Evolutionary conservation across 1,140 invertebrate genomes (phyloP).

Genomic region (Pseudachorutes palmiensis): DNA sequence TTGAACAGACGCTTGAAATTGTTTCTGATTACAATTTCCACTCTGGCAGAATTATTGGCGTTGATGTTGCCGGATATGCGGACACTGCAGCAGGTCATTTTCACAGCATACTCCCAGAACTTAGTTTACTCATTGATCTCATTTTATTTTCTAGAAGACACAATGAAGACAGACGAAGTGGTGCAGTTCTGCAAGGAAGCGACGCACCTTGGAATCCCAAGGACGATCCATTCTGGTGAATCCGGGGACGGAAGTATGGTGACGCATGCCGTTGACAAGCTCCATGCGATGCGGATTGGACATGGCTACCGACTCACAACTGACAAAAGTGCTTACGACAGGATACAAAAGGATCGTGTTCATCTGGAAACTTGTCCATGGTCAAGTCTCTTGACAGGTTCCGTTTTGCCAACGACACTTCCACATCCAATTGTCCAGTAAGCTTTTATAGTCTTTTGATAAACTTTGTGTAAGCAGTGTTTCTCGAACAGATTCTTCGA

Average conservation of each 20-base stretch:
- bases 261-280: slow-evolving; percentile 46
- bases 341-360: slow-evolving; percentile 41
- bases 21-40: slow-evolving; percentile 47
- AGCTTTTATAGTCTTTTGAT: slow-evolving; percentile 11
- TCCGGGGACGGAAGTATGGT: slow-evolving; percentile 46
- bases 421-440: slow-evolving; percentile 44
- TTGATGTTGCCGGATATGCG: no score
- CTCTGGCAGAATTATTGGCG: slow-evolving; percentile 50
- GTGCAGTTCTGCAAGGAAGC: slow-evolving; percentile 43
- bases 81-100: background rate
- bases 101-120: background rate
- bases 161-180: slow-evolving; percentile 37
- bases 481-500: slow-evolving; percentile 48
- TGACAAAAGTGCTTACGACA: slow-evolving; percentile 47
- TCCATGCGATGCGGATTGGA: slow-evolving; percentile 52
- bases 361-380: slow-evolving; percentile 54
- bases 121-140: no score
- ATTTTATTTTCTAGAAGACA: slow-evolving; percentile 36
- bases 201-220: slow-evolving; percentile 45
- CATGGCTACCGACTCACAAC: slow-evolving; percentile 54
- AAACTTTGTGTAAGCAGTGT: slow-evolving; percentile 3
- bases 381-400: slow-evolving; percentile 52
- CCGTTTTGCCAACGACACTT: slow-evolving; percentile 39
- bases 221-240: slow-evolving; percentile 56
- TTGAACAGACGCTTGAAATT: slow-evolving; percentile 46